A percentile compares a stretch with the other conserved stretches of the same genome.
These are phyloP conservation scores for Eumerus sabulonum DNA, from an alignment of 2,888 invertebrate species.

Conservation along the genomic window DNA sequence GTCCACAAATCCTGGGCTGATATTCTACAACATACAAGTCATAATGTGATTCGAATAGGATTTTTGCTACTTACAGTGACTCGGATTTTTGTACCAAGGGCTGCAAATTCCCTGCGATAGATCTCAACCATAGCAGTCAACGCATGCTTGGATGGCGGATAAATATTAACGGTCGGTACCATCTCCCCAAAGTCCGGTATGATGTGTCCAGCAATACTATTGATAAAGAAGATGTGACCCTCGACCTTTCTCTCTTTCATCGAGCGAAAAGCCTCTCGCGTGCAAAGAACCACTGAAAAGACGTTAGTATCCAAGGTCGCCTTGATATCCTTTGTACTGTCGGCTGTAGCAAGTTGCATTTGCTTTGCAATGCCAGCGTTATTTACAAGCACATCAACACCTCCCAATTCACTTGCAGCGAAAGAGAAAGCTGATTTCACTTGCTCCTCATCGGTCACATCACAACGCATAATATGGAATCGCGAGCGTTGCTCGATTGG, in stretches of 20 bases:
- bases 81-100: slow-evolving; percentile 72
- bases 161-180: slow-evolving; percentile 77
- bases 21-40: slow-evolving; percentile 71
- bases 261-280: slow-evolving; percentile 80
- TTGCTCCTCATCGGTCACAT: slow-evolving; percentile 80
- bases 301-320: slow-evolving; percentile 80
- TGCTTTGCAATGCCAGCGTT: slow-evolving; percentile 81
- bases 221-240: slow-evolving; percentile 81
- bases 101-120: slow-evolving; percentile 77
- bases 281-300: slow-evolving; percentile 79
- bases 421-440: slow-evolving; percentile 81
- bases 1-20: slow-evolving; percentile 76
- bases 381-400: slow-evolving; percentile 82
- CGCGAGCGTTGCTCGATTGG: slow-evolving; percentile 69
- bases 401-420: slow-evolving; percentile 80
- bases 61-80: slow-evolving; percentile 74
- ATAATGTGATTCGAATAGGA: background rate
- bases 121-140: slow-evolving; percentile 78
- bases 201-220: slow-evolving; percentile 77
- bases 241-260: slow-evolving; percentile 79
- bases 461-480: slow-evolving; percentile 76
- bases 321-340: slow-evolving; percentile 73
- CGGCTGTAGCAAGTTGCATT: slow-evolving; percentile 71
- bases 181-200: slow-evolving; percentile 75
- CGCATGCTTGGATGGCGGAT: slow-evolving; percentile 78